phyloP scores from a whole-genome alignment of 2,888 invertebrate species.

The Brachylomia viminalis region DNA sequence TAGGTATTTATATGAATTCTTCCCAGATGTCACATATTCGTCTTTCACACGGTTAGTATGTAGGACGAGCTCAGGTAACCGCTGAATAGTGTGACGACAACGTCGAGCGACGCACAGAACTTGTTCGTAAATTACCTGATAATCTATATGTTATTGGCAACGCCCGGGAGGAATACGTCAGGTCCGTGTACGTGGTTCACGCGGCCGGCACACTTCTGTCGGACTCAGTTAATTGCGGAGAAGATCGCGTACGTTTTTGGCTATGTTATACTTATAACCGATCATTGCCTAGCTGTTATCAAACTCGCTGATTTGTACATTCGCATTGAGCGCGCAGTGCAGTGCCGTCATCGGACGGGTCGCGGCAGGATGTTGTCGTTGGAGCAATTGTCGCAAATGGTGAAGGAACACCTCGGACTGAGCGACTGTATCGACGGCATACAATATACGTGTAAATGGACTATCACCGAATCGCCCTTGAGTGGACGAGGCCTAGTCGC shows the following conservation, averaged over 20 bases:
- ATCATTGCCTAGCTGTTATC: slow-evolving; percentile 85
- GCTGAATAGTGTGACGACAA: slow-evolving; percentile 62
- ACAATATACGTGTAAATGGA: slow-evolving; percentile 89
- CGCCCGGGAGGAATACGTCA: slow-evolving; percentile 79
- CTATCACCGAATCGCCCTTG: slow-evolving; percentile 90
- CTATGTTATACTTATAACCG: slow-evolving; percentile 78
- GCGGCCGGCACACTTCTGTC: slow-evolving; percentile 79
- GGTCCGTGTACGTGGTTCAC: slow-evolving; percentile 76
- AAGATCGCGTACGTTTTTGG: slow-evolving; percentile 82
- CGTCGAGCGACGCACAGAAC: slow-evolving; percentile 49
- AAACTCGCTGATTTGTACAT: slow-evolving; percentile 84
- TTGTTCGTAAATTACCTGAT: slow-evolving; percentile 75
- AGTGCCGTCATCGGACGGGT: slow-evolving; percentile 83
- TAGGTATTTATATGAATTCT: slow-evolving; percentile 80
- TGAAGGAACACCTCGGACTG: slow-evolving; percentile 86
- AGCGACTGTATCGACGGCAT: slow-evolving; percentile 73
- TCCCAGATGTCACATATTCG: slow-evolving; percentile 81
- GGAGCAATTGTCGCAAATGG: slow-evolving; percentile 87
- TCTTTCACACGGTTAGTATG: slow-evolving; percentile 79
- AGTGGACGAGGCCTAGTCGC: slow-evolving; percentile 94
- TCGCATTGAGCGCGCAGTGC: slow-evolving; percentile 85
- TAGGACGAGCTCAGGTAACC: slow-evolving; percentile 77
- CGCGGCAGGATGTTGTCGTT: slow-evolving; percentile 89
- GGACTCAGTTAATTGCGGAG: slow-evolving; percentile 81
- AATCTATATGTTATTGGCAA: slow-evolving; percentile 79